phyloP scores from a whole-genome alignment of 2,888 invertebrate genomes.

The Monoplex corrugatus region DNA sequence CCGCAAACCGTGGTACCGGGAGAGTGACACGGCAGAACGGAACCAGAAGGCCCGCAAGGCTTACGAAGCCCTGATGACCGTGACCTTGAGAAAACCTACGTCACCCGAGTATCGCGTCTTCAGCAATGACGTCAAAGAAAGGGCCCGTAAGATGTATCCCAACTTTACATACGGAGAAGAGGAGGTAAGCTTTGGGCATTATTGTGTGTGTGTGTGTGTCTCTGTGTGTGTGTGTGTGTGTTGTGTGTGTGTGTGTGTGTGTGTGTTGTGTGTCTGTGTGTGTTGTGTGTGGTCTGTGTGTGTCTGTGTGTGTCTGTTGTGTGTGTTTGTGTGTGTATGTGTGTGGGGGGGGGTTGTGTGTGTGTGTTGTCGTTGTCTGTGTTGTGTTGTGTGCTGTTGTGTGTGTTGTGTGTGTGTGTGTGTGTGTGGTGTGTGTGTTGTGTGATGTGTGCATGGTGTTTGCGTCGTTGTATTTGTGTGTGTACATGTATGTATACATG shows the following conservation, averaged over 20 bases:
- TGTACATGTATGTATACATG: too few relatives aligned
- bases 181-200: too few relatives aligned
- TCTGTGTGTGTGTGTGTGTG: neutral
- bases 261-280: neutral
- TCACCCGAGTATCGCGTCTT: constrained; percentile 68
- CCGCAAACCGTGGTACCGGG: constrained; percentile 91
- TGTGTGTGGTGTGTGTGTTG: too few relatives aligned
- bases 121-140: constrained; percentile 69
- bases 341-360: neutral
- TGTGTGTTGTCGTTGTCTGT: neutral
- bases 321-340: too few relatives aligned
- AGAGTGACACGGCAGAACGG: constrained; percentile 89
- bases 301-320: too few relatives aligned
- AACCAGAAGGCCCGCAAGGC: constrained; percentile 86
- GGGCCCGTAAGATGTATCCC: constrained; percentile 64
- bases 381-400: too few relatives aligned
- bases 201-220: neutral
- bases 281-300: too few relatives aligned
- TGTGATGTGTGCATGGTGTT: too few relatives aligned
- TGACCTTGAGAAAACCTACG: constrained; percentile 74
- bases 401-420: too few relatives aligned
- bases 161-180: constrained; percentile 72
- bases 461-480: too few relatives aligned
- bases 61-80: constrained; percentile 74
- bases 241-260: neutral